These are phyloP conservation scores for Propithecus deckenii DNA, from an alignment of 2,797 vertebrate genomes.

Conservation along the genomic window DNA sequence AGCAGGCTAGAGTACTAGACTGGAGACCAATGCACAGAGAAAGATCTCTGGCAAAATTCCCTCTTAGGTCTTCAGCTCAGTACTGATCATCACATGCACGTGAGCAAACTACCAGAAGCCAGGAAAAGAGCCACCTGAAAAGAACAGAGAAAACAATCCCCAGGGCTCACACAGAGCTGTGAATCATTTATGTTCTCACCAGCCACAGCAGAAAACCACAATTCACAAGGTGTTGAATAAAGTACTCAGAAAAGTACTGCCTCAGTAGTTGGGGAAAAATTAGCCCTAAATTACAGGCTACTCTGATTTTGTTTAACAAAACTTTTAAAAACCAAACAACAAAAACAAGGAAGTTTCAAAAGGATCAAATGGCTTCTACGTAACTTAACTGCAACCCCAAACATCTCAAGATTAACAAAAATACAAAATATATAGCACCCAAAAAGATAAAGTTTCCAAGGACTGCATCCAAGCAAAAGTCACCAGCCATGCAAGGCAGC, in stretches of 20 bases:
- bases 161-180: not conserved
- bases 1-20: not conserved
- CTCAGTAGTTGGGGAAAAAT: not conserved
- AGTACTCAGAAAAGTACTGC: not conserved
- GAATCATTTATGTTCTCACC: not conserved
- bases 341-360: not conserved
- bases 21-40: not conserved
- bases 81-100: not conserved
- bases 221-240: not conserved
- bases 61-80: not conserved
- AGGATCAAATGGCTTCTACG: not conserved
- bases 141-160: not conserved
- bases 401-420: conserved; percentile 30
- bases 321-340: not conserved
- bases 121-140: not conserved
- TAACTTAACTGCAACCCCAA: not conserved
- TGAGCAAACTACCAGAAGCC: not conserved
- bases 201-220: not conserved
- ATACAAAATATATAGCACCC: not conserved
- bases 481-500: not conserved
- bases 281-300: not conserved
- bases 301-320: not conserved
- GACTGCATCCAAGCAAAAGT: conserved; percentile 36
- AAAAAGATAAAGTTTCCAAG: conserved; percentile 32
- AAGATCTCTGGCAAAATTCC: not conserved